A percentile compares a stretch with the other conserved stretches of the same genome.
phyloP scores from a whole-genome alignment of 92 coral and sea anemone genomes.

The Heteractis magnifica region DNA sequence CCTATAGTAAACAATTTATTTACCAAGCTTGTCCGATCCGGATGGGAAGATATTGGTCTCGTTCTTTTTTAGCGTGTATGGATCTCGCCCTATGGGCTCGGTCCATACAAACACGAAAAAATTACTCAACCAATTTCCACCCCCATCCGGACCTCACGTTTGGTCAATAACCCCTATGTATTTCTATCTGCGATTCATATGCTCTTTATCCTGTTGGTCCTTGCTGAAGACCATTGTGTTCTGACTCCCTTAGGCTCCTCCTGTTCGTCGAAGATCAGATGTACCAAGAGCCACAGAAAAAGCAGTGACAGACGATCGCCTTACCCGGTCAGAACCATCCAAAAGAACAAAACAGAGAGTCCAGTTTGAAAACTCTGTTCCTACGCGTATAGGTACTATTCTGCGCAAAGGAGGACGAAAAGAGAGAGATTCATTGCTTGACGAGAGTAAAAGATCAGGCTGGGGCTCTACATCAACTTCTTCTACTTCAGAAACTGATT shows the following conservation, averaged over 20 bases:
- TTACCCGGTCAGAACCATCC: conserved; percentile 8
- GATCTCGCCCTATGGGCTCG: no score
- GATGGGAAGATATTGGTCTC: no score
- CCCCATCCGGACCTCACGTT: no score
- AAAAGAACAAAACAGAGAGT: conserved; percentile 14
- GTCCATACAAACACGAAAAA: no score
- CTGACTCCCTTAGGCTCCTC: not conserved
- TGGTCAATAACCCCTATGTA: no score
- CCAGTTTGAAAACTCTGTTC: not conserved
- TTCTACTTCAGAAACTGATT: conserved; percentile 33
- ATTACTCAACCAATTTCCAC: no score
- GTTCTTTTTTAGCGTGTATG: no score
- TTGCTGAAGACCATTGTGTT: not conserved
- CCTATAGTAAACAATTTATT: no score
- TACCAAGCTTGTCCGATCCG: no score
- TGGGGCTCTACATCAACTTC: conserved; percentile 18
- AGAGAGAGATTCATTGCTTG: conserved; percentile 7
- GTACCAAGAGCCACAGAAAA: conserved; percentile 5
- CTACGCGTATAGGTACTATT: conserved; percentile 21
- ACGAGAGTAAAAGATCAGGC: conserved; percentile 3
- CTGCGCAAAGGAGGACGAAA: conserved; percentile 21
- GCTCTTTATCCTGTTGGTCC: not conserved
- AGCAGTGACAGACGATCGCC: conserved; percentile 11
- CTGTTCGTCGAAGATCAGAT: conserved; percentile 7
- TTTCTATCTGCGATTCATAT: no score